Evolutionary conservation across 2,888 invertebrate genomes (phyloP), one percentile per base, ranked within the genome.

Genomic region (Allophyes oxyacanthae): DNA sequence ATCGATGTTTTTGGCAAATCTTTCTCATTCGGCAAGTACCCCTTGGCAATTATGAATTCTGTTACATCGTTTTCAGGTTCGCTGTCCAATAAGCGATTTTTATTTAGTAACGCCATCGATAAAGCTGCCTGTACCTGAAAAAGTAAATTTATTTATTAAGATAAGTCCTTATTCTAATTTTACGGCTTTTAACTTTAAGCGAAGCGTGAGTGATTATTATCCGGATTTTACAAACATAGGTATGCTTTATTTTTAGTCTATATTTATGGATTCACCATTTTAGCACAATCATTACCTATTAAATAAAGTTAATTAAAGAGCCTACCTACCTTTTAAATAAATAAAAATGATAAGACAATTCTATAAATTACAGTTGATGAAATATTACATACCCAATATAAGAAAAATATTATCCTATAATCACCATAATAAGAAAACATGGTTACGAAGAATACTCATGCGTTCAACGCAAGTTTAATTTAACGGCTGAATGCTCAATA

Each of bases 11-110:
- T 86, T 10, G 88, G 86, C 54, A 90, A 80, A 50, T 84, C 78
- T 34, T 79, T 81, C n/a, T 89, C 90, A 55, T 78, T 79, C 1
- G 90, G 88, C 42, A 91, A 55, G 73, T 90, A 90, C 6, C 82
- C 83, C 73, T 90, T 91, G 3, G 82, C 75, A 11, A 79, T 68
- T 53, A 92, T 79, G 13, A 86, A 77, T 61, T 88, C 81, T 11
- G 85, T 82, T 33, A 91, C 65, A 41, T 89, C 87, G 32, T 66
- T 80, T 57, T 86, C 87, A 8, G 82, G 71, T 2, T 77, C 78
- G 48, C 66, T 77, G 26, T 81, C 79, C 49, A 81, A 52, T 8
- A 73, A 56, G 13, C 71, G 72, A 53, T 73, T 64, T 9, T 58
- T 79, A 54, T 79, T 82, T 11, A 82, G 55, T 55, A 81, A 51